phyloP scores from a whole-genome alignment of 2,888 invertebrate genomes.

The Boloria euphrosyne region DNA sequence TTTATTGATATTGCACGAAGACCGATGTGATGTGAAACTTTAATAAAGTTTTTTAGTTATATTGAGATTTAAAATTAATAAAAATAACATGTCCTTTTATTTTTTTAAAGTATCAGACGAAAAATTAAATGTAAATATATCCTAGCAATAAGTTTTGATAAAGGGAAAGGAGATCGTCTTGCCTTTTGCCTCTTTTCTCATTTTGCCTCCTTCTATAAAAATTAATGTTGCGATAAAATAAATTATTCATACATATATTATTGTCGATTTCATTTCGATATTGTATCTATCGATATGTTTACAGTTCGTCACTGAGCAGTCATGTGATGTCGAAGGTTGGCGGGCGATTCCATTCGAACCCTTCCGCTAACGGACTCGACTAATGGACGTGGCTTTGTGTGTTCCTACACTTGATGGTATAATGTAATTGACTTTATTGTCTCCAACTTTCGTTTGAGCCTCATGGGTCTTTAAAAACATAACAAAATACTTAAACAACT shows the following conservation, averaged over 20 bases:
- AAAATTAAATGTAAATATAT: too few relatives aligned
- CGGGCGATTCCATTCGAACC: conserved; percentile 60
- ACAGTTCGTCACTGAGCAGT: conserved; percentile 55
- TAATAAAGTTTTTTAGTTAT: too few relatives aligned
- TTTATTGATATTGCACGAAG: background rate
- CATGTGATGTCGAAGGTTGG: conserved; percentile 79
- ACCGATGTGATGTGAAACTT: too few relatives aligned
- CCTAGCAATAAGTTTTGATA: too few relatives aligned
- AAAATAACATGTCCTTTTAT: too few relatives aligned
- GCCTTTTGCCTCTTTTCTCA: too few relatives aligned
- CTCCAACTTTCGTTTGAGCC: conserved; percentile 14
- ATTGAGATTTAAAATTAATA: too few relatives aligned
- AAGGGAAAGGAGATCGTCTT: too few relatives aligned
- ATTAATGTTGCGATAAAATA: background rate
- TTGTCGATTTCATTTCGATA: conserved; percentile 41
- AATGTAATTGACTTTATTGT: conserved; percentile 33
- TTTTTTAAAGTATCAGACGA: too few relatives aligned
- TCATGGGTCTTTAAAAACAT: too few relatives aligned
- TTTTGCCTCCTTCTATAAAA: too few relatives aligned
- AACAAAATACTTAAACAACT: too few relatives aligned
- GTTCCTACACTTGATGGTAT: conserved; percentile 38
- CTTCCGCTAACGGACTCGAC: conserved; percentile 68
- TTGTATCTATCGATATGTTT: conserved; percentile 43
- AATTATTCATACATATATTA: background rate
- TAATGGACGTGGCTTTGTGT: conserved; percentile 65